Evolutionary conservation across 2,113 vertebrate genomes (phyloP).

Genomic region (Chaetura pelagica): DNA sequence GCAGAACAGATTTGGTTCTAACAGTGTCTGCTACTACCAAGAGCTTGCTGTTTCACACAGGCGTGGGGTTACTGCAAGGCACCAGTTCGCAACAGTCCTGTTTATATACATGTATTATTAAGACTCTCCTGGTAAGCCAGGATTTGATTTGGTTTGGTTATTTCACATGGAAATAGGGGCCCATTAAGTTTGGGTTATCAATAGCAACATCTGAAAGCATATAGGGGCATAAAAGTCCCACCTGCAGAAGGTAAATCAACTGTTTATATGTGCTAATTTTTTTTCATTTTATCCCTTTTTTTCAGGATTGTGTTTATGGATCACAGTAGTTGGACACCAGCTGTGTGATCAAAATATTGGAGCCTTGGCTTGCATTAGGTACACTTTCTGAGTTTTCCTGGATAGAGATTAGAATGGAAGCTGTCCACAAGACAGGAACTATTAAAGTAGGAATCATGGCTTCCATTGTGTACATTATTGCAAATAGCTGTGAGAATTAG

Average conservation of each 20-base stretch:
- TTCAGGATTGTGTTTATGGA: background rate
- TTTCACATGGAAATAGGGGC: background rate
- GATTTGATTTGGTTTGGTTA: background rate
- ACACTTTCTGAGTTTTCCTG: background rate
- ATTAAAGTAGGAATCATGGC: background rate
- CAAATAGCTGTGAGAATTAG: background rate
- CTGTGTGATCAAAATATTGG: conserved; percentile 9
- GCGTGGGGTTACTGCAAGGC: background rate
- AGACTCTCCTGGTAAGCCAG: background rate
- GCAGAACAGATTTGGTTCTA: background rate
- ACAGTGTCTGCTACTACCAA: fast-evolving
- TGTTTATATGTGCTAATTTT: background rate
- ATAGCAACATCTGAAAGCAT: background rate
- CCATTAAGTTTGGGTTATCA: background rate
- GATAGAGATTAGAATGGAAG: background rate
- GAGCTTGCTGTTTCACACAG: background rate
- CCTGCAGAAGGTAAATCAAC: conserved; percentile 7
- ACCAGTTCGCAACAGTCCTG: background rate
- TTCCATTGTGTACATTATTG: background rate
- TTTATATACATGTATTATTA: background rate
- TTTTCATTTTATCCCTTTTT: background rate
- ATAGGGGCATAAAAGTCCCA: background rate
- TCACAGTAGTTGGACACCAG: background rate
- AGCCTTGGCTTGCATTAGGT: background rate
- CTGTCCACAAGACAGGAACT: background rate